phyloP scores from a whole-genome alignment of 2,888 invertebrate genomes.

The Congeria kusceri region DNA sequence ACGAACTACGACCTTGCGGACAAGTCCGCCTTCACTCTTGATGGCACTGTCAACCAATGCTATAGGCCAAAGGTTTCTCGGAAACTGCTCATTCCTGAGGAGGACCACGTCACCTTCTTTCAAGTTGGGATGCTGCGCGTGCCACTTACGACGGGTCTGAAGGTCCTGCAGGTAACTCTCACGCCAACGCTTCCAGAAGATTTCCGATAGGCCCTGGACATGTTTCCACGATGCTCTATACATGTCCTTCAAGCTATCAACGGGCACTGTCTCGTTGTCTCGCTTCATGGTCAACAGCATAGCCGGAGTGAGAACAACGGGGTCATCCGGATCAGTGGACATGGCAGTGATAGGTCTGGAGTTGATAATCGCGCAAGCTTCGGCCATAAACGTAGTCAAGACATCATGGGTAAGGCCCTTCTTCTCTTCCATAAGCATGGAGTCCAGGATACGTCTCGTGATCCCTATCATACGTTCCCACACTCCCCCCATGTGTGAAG shows the following conservation, averaged over 20 bases:
- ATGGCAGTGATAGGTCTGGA: conserved; percentile 39
- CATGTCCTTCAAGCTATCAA: conserved; percentile 29
- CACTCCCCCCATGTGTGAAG: conserved; percentile 23
- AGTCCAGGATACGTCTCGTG: conserved; percentile 28
- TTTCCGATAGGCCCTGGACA: conserved; percentile 47
- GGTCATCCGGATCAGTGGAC: conserved; percentile 23
- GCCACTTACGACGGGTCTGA: conserved; percentile 49
- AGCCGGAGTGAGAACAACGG: conserved; percentile 27
- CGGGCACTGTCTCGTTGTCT: conserved; percentile 2
- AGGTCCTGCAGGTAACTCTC: conserved; percentile 40
- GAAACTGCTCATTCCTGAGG: conserved; percentile 27
- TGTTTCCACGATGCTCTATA: conserved; percentile 52
- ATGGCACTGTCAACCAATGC: conserved; percentile 39
- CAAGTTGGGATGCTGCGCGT: conserved; percentile 26
- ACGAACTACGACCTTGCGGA: too few species aligned
- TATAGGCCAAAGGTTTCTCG: conserved; percentile 50
- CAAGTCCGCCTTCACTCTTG: conserved; percentile 32
- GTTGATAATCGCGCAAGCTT: conserved; percentile 50
- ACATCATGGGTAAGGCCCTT: conserved; percentile 48
- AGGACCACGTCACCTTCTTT: conserved; percentile 53
- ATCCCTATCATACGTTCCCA: conserved; percentile 56
- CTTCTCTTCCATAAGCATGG: conserved; percentile 12
- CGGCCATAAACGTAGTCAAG: conserved; percentile 49
- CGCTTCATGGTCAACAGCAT: conserved; percentile 23
- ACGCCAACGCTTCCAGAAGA: conserved; percentile 56